phyloP scores from a whole-genome alignment of 2,113 vertebrate species.

The Sinocyclocheilus rhinocerous region DNA sequence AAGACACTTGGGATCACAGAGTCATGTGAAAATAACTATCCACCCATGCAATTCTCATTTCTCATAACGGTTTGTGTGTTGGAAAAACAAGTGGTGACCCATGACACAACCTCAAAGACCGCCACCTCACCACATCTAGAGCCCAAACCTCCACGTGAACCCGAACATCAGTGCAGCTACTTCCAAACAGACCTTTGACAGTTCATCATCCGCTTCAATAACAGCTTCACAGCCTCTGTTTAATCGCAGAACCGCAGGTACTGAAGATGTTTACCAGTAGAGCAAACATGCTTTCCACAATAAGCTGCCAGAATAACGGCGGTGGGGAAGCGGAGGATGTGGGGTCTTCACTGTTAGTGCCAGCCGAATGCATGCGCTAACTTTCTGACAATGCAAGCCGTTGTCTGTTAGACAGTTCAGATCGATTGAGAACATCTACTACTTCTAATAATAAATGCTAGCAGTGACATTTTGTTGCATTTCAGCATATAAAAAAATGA shows the following conservation, averaged over 20 bases:
- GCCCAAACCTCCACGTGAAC: slow-evolving; percentile 6
- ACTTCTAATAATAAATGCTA: background rate
- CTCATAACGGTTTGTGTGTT: slow-evolving; percentile 61
- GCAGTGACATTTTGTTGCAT: background rate
- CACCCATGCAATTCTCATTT: slow-evolving; percentile 68
- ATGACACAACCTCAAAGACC: slow-evolving; percentile 50
- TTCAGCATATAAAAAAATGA: background rate
- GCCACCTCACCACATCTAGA: background rate
- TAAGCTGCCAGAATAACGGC: background rate
- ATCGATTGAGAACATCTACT: background rate
- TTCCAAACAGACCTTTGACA: background rate
- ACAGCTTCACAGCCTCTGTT: background rate
- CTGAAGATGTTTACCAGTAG: background rate
- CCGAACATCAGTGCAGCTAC: background rate
- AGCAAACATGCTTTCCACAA: background rate
- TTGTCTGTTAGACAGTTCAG: background rate
- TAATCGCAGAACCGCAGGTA: background rate
- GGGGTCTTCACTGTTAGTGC: background rate
- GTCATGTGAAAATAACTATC: slow-evolving; percentile 62
- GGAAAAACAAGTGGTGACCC: slow-evolving; percentile 21
- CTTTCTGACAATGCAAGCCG: background rate
- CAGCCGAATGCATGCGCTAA: no score
- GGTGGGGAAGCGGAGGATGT: background rate
- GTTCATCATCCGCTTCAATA: background rate
- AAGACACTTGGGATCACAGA: slow-evolving; percentile 63